Evolutionary conservation across 2,797 vertebrate species (phyloP), one percentile per base, ranked within the genome.

Genomic region (Neosilurus hyrtlii): DNA sequence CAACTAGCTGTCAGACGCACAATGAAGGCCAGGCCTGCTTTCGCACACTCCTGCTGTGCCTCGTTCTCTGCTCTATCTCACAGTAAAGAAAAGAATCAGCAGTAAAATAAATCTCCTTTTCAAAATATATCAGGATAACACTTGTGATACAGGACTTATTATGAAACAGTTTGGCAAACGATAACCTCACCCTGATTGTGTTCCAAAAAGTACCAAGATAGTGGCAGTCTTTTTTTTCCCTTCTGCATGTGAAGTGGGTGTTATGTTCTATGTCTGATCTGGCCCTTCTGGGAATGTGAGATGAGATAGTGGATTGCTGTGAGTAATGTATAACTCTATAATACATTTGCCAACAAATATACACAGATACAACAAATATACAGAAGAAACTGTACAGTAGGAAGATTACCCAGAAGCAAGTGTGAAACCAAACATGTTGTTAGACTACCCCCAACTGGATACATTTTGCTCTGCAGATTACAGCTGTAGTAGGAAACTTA

Each of bases 371-470:
- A 16, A 16, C 14, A 61, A 26, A 52, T 26, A 16, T 0, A 66
- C n/a, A 26, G 24, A 26, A 65, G 24, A 30, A 30, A 63, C 15
- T 9, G 67, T 77, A 76, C 14, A 57, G 65, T 70, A 78, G 78
- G 61, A 82, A 75, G 51, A 65, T 52, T 79, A 83, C 56, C 22
- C 35, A 16, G 57, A 79, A 61, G 56, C 63, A 82, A 49, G 22
- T 84, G 26, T 66, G 37, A 67, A 70, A 26, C 7, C 20, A 26
- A 66, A 67, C 88, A 89, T 85, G 86, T 83, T 71, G 70, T 86
- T 66, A 73, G 72, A 89, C 90, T 93, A 93, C 92, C 93, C 90
- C 86, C 94, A 56, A 88, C 82, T 91, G 93, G 91, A 70, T 0
- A 66, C 18, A 54, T 2, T 37, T 4, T 49, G 84, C 84, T 92